Percentiles rank a stretch among this genome's conserved stretches.
Conservation (phyloP, 2,113 vertebrate species). For the Gnathonemus echidnorhynchus region DNA sequence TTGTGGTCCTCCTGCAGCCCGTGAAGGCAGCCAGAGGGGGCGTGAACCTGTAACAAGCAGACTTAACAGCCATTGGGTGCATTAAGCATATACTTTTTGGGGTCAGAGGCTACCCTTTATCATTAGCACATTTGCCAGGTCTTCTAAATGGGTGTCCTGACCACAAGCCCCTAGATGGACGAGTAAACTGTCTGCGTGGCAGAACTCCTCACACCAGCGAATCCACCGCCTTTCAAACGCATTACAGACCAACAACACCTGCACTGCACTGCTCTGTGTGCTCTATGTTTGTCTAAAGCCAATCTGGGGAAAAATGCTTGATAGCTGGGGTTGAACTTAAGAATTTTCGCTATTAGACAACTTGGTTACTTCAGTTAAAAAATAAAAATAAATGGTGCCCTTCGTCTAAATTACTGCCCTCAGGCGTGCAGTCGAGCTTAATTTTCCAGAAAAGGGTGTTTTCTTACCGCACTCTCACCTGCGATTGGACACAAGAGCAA, state of each 20-base stretch:
- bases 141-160: too few species aligned
- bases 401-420: neutral
- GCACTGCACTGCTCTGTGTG: neutral
- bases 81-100: neutral
- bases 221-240: neutral
- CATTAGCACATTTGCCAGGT: neutral
- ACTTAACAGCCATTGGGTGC: neutral
- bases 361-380: neutral
- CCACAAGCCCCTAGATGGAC: neutral
- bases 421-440: neutral
- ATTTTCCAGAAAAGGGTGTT: neutral
- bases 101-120: neutral
- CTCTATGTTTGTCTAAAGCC: neutral
- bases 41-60: neutral
- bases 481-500: neutral
- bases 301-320: neutral
- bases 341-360: neutral
- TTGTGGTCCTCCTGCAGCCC: neutral
- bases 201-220: neutral
- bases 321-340: neutral
- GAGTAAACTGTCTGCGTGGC: neutral
- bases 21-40: neutral
- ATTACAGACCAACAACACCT: neutral
- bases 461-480: neutral
- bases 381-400: neutral